These are phyloP conservation scores for Batillaria attramentaria DNA, from an alignment of 1,140 invertebrate genomes.

Conservation along the genomic window DNA sequence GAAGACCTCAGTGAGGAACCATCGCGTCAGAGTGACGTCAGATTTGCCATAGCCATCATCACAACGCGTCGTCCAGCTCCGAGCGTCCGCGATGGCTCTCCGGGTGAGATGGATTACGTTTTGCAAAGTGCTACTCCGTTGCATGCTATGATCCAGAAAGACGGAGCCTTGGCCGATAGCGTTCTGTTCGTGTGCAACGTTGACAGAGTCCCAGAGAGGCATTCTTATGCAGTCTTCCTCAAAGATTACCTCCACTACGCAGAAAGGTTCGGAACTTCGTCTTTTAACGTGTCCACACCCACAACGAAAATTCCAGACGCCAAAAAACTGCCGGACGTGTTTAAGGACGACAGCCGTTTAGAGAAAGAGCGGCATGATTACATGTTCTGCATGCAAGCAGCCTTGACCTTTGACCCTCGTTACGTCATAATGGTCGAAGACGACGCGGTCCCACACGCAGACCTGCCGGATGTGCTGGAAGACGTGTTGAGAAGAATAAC, in stretches of 20 bases:
- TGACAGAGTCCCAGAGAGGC: conserved; percentile 32
- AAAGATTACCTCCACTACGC: conserved; percentile 40
- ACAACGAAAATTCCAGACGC: too few relatives aligned
- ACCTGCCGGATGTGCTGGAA: conserved; percentile 39
- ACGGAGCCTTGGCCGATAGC: conserved; percentile 35
- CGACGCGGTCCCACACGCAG: conserved; percentile 43
- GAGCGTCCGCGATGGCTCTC: too few relatives aligned
- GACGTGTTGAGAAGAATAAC: conserved; percentile 20
- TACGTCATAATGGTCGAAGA: conserved; percentile 51
- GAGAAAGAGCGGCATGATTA: conserved; percentile 43
- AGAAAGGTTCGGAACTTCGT: conserved; percentile 29
- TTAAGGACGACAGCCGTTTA: too few relatives aligned
- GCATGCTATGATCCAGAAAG: conserved; percentile 33
- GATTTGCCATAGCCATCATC: conserved; percentile 6
- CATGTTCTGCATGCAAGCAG: conserved; percentile 47
- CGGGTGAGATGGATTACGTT: conserved; percentile 36
- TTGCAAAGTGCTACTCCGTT: conserved; percentile 39
- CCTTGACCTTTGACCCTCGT: conserved; percentile 21
- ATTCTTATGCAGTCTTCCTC: conserved; percentile 38
- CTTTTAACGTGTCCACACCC: neutral
- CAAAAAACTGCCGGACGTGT: too few relatives aligned
- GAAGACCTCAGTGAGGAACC: too few relatives aligned
- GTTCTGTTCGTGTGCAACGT: conserved; percentile 47
- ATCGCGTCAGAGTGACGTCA: too few relatives aligned
- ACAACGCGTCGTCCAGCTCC: too few relatives aligned